Base-by-base conservation (phyloP, 2,797 vertebrate genomes). In the Chelon labrosus region DNA sequence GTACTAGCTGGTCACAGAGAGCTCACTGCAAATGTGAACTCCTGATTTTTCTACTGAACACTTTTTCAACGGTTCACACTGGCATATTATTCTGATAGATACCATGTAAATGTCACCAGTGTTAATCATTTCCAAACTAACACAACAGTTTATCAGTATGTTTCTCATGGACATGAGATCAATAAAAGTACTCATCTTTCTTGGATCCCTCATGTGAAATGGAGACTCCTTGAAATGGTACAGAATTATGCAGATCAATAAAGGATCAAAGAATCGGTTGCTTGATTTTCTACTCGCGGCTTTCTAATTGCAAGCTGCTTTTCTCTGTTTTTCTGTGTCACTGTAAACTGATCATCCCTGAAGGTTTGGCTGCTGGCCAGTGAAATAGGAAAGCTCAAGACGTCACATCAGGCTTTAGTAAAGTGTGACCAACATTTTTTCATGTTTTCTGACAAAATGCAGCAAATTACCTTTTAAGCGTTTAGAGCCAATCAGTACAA, bases 101-200 rank as follows among this genome's bases (percentile, higher is more conserved):
- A 35, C 31, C 31, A 8, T 35, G 7, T 35, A 8, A 27, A 35
- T 51, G 8, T 47, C 19, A 41, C 74, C 54, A 58, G 14, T 58
- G 63, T 27, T 17, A 63, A 50, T 56, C 16, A 39, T 41, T n/a
- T 71, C 71, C 63, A 38, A 53, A 70, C 47, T 54, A 56, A 72
- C 59, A 72, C 59, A 52, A 44, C 50, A 25, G 55, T 25, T 50
- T 37, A 70, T 60, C 31, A 14, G 44, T 42, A 3, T 1, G 59
- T 71, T 78, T 53, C 67, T 78, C 66, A 73, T 74, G 66, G 79
- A 80, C 61, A 57, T 41, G 11, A 7, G 37, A 73, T 77, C 35
- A 47, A 74, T 80, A 44, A 27, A 78, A 22, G 6, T 25, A 16
- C 70, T 82, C 47, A 0, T 82, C 61, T 77, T 80, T 75, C 77